These are phyloP conservation scores for Hemibagrus wyckioides DNA, from an alignment of 2,113 vertebrate species.

Conservation along the genomic window DNA sequence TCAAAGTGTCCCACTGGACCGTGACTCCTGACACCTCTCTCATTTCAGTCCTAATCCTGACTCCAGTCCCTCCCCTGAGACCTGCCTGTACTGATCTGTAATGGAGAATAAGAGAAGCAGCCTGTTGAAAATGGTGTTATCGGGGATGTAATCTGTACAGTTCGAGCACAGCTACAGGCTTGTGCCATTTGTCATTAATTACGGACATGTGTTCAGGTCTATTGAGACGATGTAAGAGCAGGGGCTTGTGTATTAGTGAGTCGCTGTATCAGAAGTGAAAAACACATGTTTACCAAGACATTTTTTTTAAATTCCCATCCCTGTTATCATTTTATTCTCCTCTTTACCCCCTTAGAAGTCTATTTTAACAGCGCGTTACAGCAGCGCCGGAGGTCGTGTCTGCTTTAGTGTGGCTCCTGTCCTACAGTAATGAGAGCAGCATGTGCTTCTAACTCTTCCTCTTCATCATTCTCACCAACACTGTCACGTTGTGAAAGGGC, in stretches of 20 bases:
- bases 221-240: conserved; percentile 48
- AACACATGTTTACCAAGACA: neutral
- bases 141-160: conserved; percentile 41
- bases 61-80: neutral
- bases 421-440: conserved; percentile 69
- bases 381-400: conserved; percentile 60
- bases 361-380: conserved; percentile 41
- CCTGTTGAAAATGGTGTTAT: conserved; percentile 59
- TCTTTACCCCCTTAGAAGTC: conserved; percentile 28
- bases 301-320: conserved; percentile 42
- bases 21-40: conserved; percentile 30
- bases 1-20: neutral
- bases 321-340: conserved; percentile 40
- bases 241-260: conserved; percentile 15
- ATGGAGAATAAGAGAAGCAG: conserved; percentile 23
- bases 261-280: neutral
- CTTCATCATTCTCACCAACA: conserved; percentile 10
- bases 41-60: conserved; percentile 1
- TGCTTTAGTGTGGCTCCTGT: conserved; percentile 60
- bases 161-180: conserved; percentile 52
- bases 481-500: neutral
- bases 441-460: conserved; percentile 68
- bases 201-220: conserved; percentile 57
- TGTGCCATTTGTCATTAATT: conserved; percentile 62
- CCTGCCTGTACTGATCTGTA: neutral